These are phyloP conservation scores for Mycalesis mineus DNA, from an alignment of 2,888 invertebrate genomes.

Conservation along the genomic window DNA sequence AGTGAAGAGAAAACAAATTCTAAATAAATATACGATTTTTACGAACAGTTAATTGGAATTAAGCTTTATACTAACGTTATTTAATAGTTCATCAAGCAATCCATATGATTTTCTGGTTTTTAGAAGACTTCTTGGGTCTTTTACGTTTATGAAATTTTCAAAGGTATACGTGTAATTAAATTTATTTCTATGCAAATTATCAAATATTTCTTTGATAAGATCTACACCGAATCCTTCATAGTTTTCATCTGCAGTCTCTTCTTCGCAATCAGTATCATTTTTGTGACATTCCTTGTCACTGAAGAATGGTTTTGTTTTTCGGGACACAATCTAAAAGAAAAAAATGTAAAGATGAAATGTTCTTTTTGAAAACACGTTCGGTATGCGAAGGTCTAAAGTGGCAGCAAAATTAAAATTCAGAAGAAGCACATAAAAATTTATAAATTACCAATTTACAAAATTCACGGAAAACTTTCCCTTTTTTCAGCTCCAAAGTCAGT, in stretches of 20 bases:
- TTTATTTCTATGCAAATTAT: conserved; percentile 66
- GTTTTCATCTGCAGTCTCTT: conserved; percentile 78
- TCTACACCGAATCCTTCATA: conserved; percentile 89
- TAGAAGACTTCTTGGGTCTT: conserved; percentile 47
- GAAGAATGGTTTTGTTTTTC: conserved; percentile 85
- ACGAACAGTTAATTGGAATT: too few species aligned
- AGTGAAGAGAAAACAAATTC: neutral
- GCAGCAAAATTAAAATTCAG: too few species aligned
- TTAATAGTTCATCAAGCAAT: conserved; percentile 59
- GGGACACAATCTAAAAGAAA: conserved; percentile 74
- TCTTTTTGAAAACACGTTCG: too few species aligned
- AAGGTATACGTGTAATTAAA: conserved; percentile 61
- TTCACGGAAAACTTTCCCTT: too few species aligned
- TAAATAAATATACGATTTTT: too few species aligned
- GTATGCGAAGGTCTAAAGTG: too few species aligned
- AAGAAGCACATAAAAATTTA: too few species aligned
- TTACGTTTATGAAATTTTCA: conserved; percentile 41
- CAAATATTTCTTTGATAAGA: conserved; percentile 83
- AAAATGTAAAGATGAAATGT: neutral
- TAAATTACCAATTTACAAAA: too few species aligned
- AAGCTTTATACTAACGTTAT: conserved; percentile 49
- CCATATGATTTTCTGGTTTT: conserved; percentile 61
- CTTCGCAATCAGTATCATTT: conserved; percentile 48
- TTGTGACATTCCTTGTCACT: conserved; percentile 75
- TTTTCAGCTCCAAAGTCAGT: too few species aligned